Base-by-base conservation (phyloP, 2,888 invertebrate genomes). In the Philereme transversata region DNA sequence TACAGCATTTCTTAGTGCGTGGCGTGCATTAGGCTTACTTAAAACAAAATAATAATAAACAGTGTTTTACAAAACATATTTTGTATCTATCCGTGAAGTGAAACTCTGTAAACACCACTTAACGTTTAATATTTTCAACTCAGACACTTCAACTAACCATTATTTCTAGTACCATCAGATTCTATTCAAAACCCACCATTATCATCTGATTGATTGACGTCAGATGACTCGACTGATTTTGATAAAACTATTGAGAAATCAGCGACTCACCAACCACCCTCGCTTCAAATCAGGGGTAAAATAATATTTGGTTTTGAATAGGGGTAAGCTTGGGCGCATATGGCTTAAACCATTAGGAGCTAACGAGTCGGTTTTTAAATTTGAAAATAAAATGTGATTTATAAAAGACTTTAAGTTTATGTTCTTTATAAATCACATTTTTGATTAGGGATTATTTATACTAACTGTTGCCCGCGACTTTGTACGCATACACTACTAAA, bases 141-240 rank as follows among this genome's bases (percentile, higher is more conserved):
- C 36, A 11, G n/a, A 10, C 47, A 60, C 57, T 64, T 11, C 46
- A 45, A 22, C 44, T 58, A 56, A 52, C 57, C 44, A 62, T 61
- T 57, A 64, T 60, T 54, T 57, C 55, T 58, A 69, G 62, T 60
- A 60, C 56, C 68, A 47, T 45, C 67, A 62, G 61, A 56, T 61
- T 67, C 48, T 33, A 44, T 59, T 47, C 50, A 52, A 53, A 65
- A 62, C 54, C 58, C 57, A 54, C 56, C 57, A 57, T 69, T 67
- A 62, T 40, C 59, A 22, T 7, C 41, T 67, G 71, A 73, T 70
- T 65, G 67, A 73, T 73, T 63, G 51, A 62, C 51, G 59, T 57
- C 59, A n/a, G 57, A 66, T 72, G 71, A 72, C 68, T 68, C 11
- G 64, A 64, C 65, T 60, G 65, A 62, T 71, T 69, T 64, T 64